Evolutionary conservation across 2,888 invertebrate species (phyloP).

Genomic region (Dorcus hopei): DNA sequence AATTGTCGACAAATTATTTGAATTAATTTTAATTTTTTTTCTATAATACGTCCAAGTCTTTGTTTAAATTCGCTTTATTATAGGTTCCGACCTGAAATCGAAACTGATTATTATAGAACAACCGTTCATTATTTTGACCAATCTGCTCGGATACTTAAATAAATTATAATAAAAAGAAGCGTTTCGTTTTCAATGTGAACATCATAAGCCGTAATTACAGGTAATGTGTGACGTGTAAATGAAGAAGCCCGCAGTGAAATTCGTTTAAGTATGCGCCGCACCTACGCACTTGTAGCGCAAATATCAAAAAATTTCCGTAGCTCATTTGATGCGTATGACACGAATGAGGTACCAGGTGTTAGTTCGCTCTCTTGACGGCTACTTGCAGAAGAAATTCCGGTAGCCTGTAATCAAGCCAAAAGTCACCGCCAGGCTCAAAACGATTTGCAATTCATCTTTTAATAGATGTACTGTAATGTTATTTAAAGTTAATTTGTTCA

Average conservation of each 20-base stretch:
- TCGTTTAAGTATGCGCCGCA: too few relatives aligned
- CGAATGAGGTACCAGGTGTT: too few relatives aligned
- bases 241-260: too few relatives aligned
- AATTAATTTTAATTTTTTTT: slow-evolving; percentile 36
- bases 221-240: too few relatives aligned
- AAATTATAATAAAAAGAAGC: too few relatives aligned
- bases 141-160: too few relatives aligned
- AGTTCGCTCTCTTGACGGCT: too few relatives aligned
- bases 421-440: slow-evolving; percentile 13
- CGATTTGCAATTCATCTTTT: background rate
- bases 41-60: too few relatives aligned
- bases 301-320: background rate
- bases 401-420: slow-evolving; percentile 31
- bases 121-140: background rate
- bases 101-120: background rate
- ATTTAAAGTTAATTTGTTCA: too few relatives aligned
- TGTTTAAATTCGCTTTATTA: background rate
- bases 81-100: background rate
- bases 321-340: background rate
- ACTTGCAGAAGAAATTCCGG: slow-evolving; percentile 26
- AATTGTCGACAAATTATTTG: slow-evolving; percentile 34
- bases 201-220: too few relatives aligned
- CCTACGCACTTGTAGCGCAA: background rate
- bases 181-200: too few relatives aligned
- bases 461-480: background rate